Evolutionary conservation across 2,797 vertebrate genomes (phyloP).

Genomic region (Phrynocephalus vlangalii): DNA sequence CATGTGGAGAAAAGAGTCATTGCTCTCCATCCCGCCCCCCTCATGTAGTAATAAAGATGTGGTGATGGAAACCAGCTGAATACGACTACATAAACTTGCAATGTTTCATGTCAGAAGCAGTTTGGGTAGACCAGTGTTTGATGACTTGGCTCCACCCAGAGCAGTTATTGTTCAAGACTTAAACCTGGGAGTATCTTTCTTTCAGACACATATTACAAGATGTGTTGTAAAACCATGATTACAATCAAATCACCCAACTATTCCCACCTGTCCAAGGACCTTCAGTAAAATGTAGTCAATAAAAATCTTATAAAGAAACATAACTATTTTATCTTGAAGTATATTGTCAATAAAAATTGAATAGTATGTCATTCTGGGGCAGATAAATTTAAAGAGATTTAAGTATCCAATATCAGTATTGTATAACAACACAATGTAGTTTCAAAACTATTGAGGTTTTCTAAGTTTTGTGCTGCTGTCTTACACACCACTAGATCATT

Average conservation of each 20-base stretch:
- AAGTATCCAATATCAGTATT: background rate
- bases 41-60: background rate
- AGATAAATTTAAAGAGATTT: background rate
- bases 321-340: background rate
- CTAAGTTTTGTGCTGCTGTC: conserved; percentile 17
- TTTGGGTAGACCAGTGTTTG: background rate
- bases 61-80: background rate
- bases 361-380: conserved; percentile 1
- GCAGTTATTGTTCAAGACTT: background rate
- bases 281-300: background rate
- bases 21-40: background rate
- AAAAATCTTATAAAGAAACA: conserved; percentile 28
- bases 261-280: background rate
- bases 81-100: background rate
- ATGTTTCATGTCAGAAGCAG: background rate
- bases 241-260: background rate
- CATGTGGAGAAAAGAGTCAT: background rate
- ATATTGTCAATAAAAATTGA: background rate
- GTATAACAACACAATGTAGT: conserved; percentile 13
- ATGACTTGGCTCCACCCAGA: background rate
- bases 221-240: background rate
- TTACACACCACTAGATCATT: background rate
- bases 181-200: background rate
- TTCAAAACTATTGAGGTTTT: conserved; percentile 32
- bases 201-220: background rate